Conservation (phyloP, 1,140 invertebrate genomes). For the Lethocerus indicus region DNA sequence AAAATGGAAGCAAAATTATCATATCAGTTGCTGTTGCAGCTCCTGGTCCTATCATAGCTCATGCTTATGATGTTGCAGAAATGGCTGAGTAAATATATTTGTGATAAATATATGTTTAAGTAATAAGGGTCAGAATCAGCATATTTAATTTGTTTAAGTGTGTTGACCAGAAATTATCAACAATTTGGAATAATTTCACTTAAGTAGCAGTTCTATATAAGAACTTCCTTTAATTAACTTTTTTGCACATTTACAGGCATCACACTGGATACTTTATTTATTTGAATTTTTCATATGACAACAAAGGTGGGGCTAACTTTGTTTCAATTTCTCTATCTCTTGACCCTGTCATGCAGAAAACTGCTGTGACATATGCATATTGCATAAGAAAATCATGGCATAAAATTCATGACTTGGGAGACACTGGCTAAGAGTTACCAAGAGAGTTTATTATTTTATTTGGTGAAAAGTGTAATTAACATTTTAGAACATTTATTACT, state of each 20-base stretch:
- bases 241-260: neutral
- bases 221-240: neutral
- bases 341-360: too few relatives aligned
- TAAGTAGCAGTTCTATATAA: neutral
- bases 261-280: too few relatives aligned
- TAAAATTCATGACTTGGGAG: too few relatives aligned
- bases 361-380: too few relatives aligned
- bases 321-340: too few relatives aligned
- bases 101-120: conserved; percentile 9
- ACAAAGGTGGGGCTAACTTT: too few relatives aligned
- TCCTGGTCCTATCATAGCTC: conserved; percentile 47
- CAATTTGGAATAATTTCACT: neutral
- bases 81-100: conserved; percentile 44
- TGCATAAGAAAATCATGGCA: too few relatives aligned
- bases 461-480: too few relatives aligned
- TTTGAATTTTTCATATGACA: too few relatives aligned
- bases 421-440: too few relatives aligned
- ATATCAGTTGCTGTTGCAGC: conserved; percentile 62
- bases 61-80: conserved; percentile 54
- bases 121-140: neutral
- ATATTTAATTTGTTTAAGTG: neutral
- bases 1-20: conserved; percentile 35
- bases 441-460: too few relatives aligned
- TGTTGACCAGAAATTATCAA: neutral
- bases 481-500: too few relatives aligned